Percentiles rank a stretch among this genome's conserved stretches.
phyloP scores from a whole-genome alignment of 2,797 vertebrate genomes.

The Trematomus bernacchii region DNA sequence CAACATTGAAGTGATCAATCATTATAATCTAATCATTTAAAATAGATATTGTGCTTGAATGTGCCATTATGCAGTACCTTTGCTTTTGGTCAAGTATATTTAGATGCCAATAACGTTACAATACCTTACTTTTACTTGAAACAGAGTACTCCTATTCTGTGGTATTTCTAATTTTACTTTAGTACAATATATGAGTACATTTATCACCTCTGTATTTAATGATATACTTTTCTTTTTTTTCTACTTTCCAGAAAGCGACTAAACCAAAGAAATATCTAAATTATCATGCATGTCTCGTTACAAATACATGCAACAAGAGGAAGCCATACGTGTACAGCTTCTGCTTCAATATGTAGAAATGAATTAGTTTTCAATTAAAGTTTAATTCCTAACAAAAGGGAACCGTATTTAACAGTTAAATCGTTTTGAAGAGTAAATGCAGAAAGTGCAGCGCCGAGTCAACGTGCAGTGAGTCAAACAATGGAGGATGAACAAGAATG shows the following conservation, averaged over 20 bases:
- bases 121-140: too few species aligned
- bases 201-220: too few species aligned
- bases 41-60: too few species aligned
- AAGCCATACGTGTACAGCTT: neutral
- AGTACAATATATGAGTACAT: too few species aligned
- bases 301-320: neutral
- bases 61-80: too few species aligned
- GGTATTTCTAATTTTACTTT: too few species aligned
- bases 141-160: too few species aligned
- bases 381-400: neutral
- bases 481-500: conserved; percentile 64
- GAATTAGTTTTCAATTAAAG: neutral
- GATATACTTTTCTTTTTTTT: neutral
- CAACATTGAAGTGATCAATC: too few species aligned
- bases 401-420: neutral
- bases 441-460: conserved; percentile 50
- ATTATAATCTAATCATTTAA: too few species aligned
- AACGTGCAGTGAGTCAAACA: conserved; percentile 58
- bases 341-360: neutral
- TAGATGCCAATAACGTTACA: too few species aligned
- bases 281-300: neutral
- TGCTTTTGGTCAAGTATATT: too few species aligned
- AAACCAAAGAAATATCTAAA: neutral
- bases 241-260: neutral
- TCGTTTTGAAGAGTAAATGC: conserved; percentile 22